Base-by-base conservation (phyloP, 1,140 invertebrate genomes). In the Sitophilus oryzae region DNA sequence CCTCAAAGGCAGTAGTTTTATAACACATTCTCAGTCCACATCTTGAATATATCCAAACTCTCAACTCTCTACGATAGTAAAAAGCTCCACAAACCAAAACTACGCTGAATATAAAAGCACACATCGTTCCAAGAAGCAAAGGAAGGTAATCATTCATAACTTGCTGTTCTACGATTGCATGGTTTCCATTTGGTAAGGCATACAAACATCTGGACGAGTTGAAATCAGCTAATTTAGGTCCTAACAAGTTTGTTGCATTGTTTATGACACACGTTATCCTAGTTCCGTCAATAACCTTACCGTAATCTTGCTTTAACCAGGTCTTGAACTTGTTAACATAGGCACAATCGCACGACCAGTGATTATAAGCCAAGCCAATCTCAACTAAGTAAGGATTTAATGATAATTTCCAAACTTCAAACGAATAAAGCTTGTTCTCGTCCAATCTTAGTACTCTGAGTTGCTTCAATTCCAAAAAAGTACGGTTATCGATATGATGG, bases 341-440 rank as follows among this genome's bases (percentile, higher is more conserved):
- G 37, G 81, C 75, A 75, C 92, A 95, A 61, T 93, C 88, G 71
- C 93, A 95, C 46, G 82, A 88, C 91, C 91, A 96, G 14, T 86
- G 84, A 72, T 95, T 96, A 42, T 82, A 80, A n/a, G 85, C 79
- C 35, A 95, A 71, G 25, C 82, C 84, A 56, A 93, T 82, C 63
- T 87, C 83, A 4, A 84, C 82, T 56, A 94, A 77, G 69, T 88
- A 86, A 6, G 85, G 82, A 75, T 89, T 89, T 44, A 81, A 71
- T 22, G 77, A 73, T 57, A 91, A 67, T 79, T 86, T 76, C 88
- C 87, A 84, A 71, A 88, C 72, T 74, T 83, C 66, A 66, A 93
- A 93, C 53, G 84, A 82, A 61, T 82, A 78, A 66, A 95, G 80
- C 34, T 82, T 79, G 72, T 95, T 95, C 60, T 88, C 85, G 68